Conservation (phyloP, 2,888 invertebrate species). For the Bugulina stolonifera region DNA sequence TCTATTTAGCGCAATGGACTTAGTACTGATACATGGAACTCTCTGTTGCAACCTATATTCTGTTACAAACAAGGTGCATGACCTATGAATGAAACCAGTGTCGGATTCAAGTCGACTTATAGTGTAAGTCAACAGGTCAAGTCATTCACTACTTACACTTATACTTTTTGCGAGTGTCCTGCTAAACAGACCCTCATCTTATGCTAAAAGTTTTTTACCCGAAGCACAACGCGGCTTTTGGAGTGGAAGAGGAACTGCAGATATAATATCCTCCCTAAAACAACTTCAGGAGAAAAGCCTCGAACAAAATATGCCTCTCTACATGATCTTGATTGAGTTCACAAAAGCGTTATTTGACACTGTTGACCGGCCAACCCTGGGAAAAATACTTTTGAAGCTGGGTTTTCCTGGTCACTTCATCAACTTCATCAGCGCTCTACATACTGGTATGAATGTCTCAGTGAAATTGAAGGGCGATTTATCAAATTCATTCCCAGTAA, state of each 20-base stretch:
- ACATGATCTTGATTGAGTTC: slow-evolving; percentile 30
- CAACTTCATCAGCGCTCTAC: neutral
- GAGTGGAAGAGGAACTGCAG: neutral
- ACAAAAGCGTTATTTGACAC: slow-evolving; percentile 31
- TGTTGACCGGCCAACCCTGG: slow-evolving; percentile 21
- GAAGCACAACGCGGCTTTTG: neutral
- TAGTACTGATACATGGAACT: too few species aligned
- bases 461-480: neutral
- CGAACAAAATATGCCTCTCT: slow-evolving; percentile 28
- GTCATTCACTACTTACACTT: too few species aligned
- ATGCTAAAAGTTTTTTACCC: neutral
- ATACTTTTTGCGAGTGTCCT: slow-evolving; percentile 30
- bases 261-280: slow-evolving; percentile 17
- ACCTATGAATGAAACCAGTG: too few species aligned
- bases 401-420: neutral
- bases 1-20: too few species aligned
- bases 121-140: too few species aligned
- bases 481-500: neutral
- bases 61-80: too few species aligned
- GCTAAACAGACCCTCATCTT: slow-evolving; percentile 26
- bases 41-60: too few species aligned
- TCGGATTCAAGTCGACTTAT: too few species aligned
- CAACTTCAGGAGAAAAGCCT: slow-evolving; percentile 30
- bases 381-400: neutral
- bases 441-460: neutral